Evolutionary conservation across 2,888 invertebrate species (phyloP).

Genomic region (Vannuccia rotundouncinata): DNA sequence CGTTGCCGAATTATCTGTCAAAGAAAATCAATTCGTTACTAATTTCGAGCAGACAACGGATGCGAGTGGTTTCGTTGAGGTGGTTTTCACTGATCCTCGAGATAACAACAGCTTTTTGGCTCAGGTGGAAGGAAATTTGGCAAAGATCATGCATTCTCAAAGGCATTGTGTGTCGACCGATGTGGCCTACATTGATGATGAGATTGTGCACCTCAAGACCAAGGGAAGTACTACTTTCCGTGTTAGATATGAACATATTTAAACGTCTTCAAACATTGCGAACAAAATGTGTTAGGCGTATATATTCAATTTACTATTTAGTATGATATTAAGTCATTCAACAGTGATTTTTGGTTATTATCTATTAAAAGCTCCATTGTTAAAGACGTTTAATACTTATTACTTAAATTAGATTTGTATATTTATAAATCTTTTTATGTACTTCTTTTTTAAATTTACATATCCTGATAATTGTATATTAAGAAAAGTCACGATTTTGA

Average conservation of each 20-base stretch:
- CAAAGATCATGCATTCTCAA: slow-evolving; percentile 44
- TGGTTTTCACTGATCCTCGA: slow-evolving; percentile 52
- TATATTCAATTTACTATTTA: no score
- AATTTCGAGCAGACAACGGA: slow-evolving; percentile 53
- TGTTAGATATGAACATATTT: slow-evolving; percentile 1
- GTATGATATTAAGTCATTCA: no score
- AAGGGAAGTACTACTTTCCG: neutral
- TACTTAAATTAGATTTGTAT: no score
- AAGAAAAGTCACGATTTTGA: no score
- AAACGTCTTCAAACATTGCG: no score
- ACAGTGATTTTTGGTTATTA: no score
- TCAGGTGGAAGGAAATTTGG: slow-evolving; percentile 48
- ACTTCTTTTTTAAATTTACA: no score
- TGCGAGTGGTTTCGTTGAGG: slow-evolving; percentile 49
- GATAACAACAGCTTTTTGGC: slow-evolving; percentile 56
- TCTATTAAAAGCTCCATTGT: no score
- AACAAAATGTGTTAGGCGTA: no score
- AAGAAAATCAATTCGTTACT: slow-evolving; percentile 57
- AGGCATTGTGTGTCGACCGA: neutral
- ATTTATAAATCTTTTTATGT: no score
- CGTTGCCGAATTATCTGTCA: slow-evolving; percentile 57
- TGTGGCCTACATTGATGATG: neutral
- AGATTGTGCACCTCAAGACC: neutral
- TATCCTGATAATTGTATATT: no score
- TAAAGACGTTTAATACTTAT: no score